Evolutionary conservation across 2,113 vertebrate species (phyloP).

Genomic region (Lampris megalopsis): DNA sequence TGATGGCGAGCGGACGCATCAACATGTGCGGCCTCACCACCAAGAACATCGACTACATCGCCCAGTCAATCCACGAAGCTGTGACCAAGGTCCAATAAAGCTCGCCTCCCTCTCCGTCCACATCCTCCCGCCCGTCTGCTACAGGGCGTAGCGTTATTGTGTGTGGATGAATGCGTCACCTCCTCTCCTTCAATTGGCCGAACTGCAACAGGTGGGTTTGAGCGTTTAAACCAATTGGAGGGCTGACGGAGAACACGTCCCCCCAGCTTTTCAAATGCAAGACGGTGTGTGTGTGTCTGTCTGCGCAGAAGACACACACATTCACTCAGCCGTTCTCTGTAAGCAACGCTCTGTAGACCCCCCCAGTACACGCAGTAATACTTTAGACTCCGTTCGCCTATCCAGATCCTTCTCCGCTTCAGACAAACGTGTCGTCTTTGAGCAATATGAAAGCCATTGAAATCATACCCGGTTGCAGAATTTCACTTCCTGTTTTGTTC

Average conservation of each 20-base stretch:
- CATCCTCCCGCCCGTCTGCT: conserved; percentile 8
- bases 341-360: not conserved
- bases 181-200: conserved; percentile 37
- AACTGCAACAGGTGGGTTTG: conserved; percentile 7
- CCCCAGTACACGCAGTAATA: not conserved
- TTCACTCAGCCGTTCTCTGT: not conserved
- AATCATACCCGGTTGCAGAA: not conserved
- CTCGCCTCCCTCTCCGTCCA: not conserved
- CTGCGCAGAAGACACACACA: conserved; percentile 26
- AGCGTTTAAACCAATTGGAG: conserved; percentile 35
- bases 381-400: not conserved
- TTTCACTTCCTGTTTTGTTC: not conserved
- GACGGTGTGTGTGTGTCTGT: no score
- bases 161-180: not conserved
- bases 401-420: no score
- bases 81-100: conserved; percentile 91
- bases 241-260: no score
- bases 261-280: no score
- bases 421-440: not conserved
- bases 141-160: conserved; percentile 33
- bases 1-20: conserved; percentile 97
- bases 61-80: conserved; percentile 94
- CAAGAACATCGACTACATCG: conserved; percentile 96
- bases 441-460: not conserved
- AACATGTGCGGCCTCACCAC: conserved; percentile 98